Evolutionary conservation across 1,140 invertebrate genomes (phyloP).

Genomic region (Drosophila novamexicana): DNA sequence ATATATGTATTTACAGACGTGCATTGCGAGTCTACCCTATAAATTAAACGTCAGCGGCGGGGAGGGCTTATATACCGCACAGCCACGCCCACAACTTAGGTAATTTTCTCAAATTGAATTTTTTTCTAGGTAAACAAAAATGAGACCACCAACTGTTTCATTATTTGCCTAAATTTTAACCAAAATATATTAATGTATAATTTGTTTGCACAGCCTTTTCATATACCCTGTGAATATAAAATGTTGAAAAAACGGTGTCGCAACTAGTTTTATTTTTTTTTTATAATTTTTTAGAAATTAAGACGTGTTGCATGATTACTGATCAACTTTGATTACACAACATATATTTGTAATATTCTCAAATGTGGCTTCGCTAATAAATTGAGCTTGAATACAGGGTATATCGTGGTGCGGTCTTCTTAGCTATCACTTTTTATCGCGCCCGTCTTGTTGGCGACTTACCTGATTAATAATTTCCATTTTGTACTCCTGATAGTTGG

Average conservation of each 20-base stretch:
- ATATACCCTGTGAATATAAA: constrained; percentile 9
- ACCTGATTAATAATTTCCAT: constrained; percentile 83
- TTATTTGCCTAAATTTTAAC: constrained; percentile 32
- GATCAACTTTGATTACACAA: no score
- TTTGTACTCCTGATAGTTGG: constrained; percentile 82
- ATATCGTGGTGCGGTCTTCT: background rate
- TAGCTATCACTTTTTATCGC: no score
- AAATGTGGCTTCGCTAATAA: no score
- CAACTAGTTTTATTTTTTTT: background rate
- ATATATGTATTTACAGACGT: constrained; percentile 12
- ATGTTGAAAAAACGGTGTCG: background rate
- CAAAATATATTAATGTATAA: constrained; percentile 31
- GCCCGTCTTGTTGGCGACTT: background rate
- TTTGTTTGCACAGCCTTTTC: constrained; percentile 70
- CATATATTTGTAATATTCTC: no score
- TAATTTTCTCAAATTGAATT: constrained; percentile 35
- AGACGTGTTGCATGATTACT: no score
- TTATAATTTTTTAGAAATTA: no score
- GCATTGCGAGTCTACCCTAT: constrained; percentile 40
- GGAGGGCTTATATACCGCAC: background rate
- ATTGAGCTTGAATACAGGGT: background rate
- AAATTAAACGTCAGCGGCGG: constrained; percentile 47
- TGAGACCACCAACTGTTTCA: constrained; percentile 34
- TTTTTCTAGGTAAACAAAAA: constrained; percentile 7
- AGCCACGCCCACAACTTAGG: constrained; percentile 22